phyloP scores from a whole-genome alignment of 2,113 vertebrate species.

The Melierax canorus region DNA sequence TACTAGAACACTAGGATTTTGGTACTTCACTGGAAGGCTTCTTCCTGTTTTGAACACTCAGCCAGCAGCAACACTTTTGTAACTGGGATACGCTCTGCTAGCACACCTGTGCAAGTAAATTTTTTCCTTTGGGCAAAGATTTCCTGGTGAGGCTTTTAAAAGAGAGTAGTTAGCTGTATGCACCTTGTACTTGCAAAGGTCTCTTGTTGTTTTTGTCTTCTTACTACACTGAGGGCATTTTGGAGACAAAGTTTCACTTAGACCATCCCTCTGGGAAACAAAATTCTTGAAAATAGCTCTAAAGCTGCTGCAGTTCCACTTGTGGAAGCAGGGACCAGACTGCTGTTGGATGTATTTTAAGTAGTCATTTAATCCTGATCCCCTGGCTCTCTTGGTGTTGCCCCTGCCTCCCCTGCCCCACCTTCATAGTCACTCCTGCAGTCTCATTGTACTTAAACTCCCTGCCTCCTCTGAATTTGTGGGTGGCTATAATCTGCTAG shows the following conservation, averaged over 20 bases:
- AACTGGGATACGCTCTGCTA: neutral
- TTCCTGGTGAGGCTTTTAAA: neutral
- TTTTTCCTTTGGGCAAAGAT: neutral
- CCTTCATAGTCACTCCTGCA: neutral
- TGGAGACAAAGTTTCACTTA: neutral
- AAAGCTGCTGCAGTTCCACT: slow-evolving; percentile 37
- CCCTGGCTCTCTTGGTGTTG: neutral
- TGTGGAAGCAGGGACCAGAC: neutral
- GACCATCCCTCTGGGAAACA: neutral
- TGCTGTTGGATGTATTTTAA: slow-evolving; percentile 27
- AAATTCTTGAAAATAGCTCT: neutral
- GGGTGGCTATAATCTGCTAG: neutral
- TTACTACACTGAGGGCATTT: neutral
- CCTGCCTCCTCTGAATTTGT: neutral
- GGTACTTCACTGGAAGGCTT: neutral
- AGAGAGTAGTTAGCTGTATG: neutral
- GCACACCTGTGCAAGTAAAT: neutral
- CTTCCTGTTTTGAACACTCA: neutral
- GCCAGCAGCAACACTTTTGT: neutral
- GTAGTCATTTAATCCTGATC: neutral
- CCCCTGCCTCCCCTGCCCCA: neutral
- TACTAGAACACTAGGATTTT: neutral
- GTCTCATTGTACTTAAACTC: neutral
- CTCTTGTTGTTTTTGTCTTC: neutral
- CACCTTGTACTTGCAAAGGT: neutral